A percentile compares a stretch with the other conserved stretches of the same genome.
Evolutionary conservation across 2,113 vertebrate species (phyloP).

Genomic region (Rafetus swinhoei): DNA sequence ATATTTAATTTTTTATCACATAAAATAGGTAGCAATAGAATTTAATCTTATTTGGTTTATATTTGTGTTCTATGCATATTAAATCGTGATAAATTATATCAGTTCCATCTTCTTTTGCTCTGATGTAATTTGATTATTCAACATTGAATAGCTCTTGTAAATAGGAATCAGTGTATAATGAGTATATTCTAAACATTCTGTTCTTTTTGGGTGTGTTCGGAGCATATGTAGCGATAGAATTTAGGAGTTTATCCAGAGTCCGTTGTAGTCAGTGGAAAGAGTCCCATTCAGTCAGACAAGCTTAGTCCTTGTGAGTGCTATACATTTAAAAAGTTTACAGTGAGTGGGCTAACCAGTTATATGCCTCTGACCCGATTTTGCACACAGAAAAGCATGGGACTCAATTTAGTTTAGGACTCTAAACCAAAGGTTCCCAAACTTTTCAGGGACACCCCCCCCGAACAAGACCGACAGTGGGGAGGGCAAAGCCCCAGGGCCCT

Average conservation of each 20-base stretch:
- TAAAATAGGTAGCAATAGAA: background rate
- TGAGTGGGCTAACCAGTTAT: no score
- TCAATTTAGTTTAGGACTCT: background rate
- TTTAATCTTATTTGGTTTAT: background rate
- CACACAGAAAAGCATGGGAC: background rate
- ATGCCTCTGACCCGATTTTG: background rate
- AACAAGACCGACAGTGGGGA: no score
- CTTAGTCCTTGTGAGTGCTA: no score
- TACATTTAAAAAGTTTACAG: background rate
- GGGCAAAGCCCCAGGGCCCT: no score
- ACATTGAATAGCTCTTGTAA: no score
- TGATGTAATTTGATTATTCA: background rate
- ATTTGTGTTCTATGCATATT: background rate
- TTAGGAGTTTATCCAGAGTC: background rate
- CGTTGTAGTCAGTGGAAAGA: background rate
- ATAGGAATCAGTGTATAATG: background rate
- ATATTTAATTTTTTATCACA: background rate
- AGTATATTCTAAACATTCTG: background rate
- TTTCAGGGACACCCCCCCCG: no score
- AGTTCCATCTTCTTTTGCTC: background rate
- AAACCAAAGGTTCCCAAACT: no score
- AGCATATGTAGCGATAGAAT: background rate
- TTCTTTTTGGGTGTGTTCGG: background rate
- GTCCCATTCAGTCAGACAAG: background rate
- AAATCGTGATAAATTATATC: no score